Evolutionary conservation across 2,113 vertebrate genomes (phyloP).

Genomic region (Laterallus jamaicensis): DNA sequence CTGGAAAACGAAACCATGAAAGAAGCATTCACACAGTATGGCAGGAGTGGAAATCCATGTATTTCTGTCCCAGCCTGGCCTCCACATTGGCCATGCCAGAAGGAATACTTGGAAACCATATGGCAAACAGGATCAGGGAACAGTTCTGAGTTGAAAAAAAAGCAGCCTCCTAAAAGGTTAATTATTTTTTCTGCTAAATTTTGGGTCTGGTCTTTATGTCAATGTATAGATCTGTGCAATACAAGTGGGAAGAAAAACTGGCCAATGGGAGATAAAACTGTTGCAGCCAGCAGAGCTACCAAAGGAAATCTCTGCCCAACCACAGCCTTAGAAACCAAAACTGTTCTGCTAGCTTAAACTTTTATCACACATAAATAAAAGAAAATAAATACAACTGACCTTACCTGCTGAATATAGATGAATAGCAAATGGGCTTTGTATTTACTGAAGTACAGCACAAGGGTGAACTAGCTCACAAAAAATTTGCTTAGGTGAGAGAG

Average conservation of each 20-base stretch:
- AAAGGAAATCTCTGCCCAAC: neutral
- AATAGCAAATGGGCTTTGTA: neutral
- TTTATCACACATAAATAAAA: neutral
- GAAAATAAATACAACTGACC: neutral
- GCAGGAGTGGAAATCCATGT: neutral
- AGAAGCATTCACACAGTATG: neutral
- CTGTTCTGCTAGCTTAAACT: neutral
- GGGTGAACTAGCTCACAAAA: neutral
- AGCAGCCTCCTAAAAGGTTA: neutral
- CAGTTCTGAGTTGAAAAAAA: neutral
- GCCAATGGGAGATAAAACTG: neutral
- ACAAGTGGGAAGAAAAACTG: neutral
- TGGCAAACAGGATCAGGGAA: neutral
- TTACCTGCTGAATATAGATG: neutral
- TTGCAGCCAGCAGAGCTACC: neutral
- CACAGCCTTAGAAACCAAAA: neutral
- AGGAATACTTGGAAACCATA: neutral
- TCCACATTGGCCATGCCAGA: neutral
- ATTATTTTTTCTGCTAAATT: neutral
- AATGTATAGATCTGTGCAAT: neutral
- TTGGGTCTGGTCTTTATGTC: neutral
- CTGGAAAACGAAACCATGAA: neutral
- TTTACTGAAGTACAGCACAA: neutral
- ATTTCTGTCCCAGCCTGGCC: neutral
- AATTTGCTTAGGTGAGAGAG: neutral